Conservation (phyloP, 2,113 vertebrate species). For the Trogon melanurus region DNA sequence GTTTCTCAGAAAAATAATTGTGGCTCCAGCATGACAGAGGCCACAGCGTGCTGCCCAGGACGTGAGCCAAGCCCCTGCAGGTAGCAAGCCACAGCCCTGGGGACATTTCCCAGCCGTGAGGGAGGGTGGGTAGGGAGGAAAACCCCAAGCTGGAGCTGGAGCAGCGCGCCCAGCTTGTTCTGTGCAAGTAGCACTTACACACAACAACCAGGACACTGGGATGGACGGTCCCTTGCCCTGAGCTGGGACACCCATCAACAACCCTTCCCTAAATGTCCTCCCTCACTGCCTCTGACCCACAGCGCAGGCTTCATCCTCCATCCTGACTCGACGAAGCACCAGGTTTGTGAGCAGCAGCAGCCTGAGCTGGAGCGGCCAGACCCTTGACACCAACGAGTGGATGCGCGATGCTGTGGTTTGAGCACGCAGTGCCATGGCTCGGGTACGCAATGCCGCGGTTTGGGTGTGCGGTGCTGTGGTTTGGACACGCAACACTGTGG, state of each 20-base stretch:
- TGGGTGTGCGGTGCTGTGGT: rapidly evolving
- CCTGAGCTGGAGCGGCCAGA: neutral
- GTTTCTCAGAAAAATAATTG: neutral
- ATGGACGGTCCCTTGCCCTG: rapidly evolving
- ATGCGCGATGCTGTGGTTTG: no score
- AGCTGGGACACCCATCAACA: neutral
- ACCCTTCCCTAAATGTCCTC: neutral
- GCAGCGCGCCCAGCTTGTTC: neutral
- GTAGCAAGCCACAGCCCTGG: neutral
- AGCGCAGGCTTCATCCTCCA: neutral
- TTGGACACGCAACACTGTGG: rapidly evolving
- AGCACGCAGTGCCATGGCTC: rapidly evolving
- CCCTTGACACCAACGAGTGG: neutral
- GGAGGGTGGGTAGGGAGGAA: neutral
- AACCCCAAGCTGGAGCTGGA: neutral
- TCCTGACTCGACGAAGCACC: neutral
- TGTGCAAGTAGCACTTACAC: rapidly evolving
- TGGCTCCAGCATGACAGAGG: neutral
- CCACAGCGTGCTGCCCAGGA: neutral
- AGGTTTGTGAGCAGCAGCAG: neutral
- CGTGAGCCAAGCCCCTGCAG: rapidly evolving
- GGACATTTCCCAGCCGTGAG: rapidly evolving
- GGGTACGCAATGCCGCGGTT: rapidly evolving
- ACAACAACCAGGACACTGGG: rapidly evolving
- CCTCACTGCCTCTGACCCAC: neutral